phyloP scores from a whole-genome alignment of 2,797 vertebrate genomes.

The Anabacerthia variegaticeps region DNA sequence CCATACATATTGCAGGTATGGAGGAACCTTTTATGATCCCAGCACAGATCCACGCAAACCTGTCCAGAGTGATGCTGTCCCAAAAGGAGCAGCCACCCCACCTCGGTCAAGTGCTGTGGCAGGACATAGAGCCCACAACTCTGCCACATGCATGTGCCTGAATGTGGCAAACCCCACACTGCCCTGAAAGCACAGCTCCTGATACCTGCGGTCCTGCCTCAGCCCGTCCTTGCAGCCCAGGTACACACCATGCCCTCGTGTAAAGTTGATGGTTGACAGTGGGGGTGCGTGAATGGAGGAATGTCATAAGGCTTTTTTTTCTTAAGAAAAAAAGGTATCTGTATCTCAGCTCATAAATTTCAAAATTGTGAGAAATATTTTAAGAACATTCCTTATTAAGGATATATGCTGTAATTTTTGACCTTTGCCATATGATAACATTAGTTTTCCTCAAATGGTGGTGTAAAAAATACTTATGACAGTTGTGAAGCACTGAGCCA shows the following conservation, averaged over 20 bases:
- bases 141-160: accelerated
- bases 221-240: not conserved
- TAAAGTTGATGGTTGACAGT: not conserved
- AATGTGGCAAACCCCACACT: accelerated
- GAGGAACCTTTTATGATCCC: not conserved
- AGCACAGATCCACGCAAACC: not conserved
- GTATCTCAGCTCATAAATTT: not conserved
- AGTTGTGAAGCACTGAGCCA: not conserved
- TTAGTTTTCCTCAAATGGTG: not conserved
- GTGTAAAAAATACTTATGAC: not conserved
- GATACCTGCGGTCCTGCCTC: not conserved
- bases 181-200: not conserved
- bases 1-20: not conserved
- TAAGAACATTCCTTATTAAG: not conserved
- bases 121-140: accelerated
- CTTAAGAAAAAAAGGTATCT: not conserved
- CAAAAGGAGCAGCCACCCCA: not conserved
- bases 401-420: not conserved
- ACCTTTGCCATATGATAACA: not conserved
- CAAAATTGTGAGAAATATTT: not conserved
- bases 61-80: not conserved
- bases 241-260: accelerated
- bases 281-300: not conserved
- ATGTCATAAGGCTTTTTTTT: not conserved
- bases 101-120: not conserved